Conservation (phyloP, 1,140 invertebrate species). For the Meloidogyne floridensis region DNA sequence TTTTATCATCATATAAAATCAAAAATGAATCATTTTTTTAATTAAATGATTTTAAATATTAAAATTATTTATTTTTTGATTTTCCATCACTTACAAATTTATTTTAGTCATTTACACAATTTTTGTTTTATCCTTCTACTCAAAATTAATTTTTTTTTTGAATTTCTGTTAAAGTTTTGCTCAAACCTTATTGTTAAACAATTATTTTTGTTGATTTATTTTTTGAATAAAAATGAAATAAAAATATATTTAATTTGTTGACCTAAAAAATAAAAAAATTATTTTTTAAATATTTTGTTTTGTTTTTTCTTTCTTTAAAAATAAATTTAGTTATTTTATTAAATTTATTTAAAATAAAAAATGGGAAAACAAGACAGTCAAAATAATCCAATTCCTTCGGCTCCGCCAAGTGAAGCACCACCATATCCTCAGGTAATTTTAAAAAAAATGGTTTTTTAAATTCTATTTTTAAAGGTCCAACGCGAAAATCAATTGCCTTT, state of each 20-base stretch:
- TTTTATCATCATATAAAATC: constrained; percentile 1
- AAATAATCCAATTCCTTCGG: constrained; percentile 7
- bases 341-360: constrained; percentile 7
- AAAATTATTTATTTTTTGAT: neutral
- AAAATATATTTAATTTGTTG: constrained; percentile 1
- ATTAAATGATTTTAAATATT: neutral
- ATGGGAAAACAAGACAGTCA: neutral
- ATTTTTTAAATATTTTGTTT: neutral
- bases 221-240: neutral
- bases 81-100: neutral
- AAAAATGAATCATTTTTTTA: neutral
- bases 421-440: neutral
- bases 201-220: neutral
- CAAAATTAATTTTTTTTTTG: neutral
- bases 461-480: neutral
- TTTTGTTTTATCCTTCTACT: neutral
- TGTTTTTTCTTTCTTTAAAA: neutral
- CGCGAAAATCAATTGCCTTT: constrained; percentile 16
- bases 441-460: neutral
- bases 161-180: neutral
- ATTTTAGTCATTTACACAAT: neutral
- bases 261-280: neutral
- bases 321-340: neutral
- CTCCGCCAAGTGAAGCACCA: neutral
- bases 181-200: neutral